phyloP scores from a whole-genome alignment of 2,888 invertebrate genomes.

The Trichacis sp. region DNA sequence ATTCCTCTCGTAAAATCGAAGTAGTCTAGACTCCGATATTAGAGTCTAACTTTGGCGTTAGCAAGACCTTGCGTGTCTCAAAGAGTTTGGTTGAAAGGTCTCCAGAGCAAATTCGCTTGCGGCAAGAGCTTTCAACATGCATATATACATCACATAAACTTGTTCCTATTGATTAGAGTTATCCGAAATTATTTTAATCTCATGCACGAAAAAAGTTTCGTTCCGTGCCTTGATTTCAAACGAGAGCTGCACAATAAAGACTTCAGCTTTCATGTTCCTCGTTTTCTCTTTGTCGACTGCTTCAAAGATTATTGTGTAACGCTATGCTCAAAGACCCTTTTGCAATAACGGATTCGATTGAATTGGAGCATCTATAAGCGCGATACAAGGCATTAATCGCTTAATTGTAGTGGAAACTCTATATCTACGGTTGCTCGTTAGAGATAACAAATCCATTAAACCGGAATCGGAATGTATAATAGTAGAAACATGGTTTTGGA shows the following conservation, averaged over 20 bases:
- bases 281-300: background rate
- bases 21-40: background rate
- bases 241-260: background rate
- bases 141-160: background rate
- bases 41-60: constrained; percentile 12
- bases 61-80: constrained; percentile 10
- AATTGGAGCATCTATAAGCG: background rate
- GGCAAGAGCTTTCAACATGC: background rate
- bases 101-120: background rate
- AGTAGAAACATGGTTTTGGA: too few relatives aligned
- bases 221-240: too few relatives aligned
- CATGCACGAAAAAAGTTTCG: too few relatives aligned
- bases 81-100: constrained; percentile 14
- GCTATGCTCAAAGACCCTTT: background rate
- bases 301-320: background rate
- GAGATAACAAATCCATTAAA: background rate
- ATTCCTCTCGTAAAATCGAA: background rate
- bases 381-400: constrained; percentile 4
- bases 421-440: background rate
- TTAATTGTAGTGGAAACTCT: background rate
- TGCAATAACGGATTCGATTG: background rate
- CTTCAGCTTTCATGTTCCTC: background rate
- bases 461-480: background rate
- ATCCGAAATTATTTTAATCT: too few relatives aligned
- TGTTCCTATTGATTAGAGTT: too few relatives aligned